A percentile compares a stretch with the other conserved stretches of the same genome.
Conservation (phyloP, 2,888 invertebrate species). For the Hecatera dysodea region DNA sequence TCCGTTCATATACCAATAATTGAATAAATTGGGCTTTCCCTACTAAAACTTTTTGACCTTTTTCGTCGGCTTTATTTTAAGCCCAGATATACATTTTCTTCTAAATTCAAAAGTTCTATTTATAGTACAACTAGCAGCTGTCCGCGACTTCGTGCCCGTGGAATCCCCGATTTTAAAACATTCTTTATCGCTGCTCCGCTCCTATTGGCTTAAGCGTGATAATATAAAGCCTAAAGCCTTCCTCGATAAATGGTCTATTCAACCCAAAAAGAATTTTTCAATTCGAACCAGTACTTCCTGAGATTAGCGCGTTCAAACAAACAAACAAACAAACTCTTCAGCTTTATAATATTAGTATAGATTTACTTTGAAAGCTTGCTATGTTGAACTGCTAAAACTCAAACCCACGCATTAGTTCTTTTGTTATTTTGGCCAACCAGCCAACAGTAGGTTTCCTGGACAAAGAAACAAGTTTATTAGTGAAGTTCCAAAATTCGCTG, state of each 20-base stretch:
- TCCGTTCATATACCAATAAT: slow-evolving; percentile 23
- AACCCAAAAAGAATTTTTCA: no score
- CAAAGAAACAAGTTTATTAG: no score
- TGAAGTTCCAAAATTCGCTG: not conserved
- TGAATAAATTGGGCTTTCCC: slow-evolving; percentile 24
- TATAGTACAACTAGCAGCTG: not conserved
- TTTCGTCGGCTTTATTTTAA: not conserved
- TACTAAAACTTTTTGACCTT: slow-evolving; percentile 18
- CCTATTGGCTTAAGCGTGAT: no score
- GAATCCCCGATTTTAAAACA: no score
- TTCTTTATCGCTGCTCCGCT: no score
- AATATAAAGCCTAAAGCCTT: no score
- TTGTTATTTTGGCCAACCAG: not conserved
- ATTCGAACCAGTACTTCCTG: no score
- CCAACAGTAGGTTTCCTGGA: not conserved
- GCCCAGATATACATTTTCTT: not conserved
- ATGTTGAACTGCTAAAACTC: not conserved
- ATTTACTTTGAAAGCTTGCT: not conserved
- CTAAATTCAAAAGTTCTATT: slow-evolving; percentile 13
- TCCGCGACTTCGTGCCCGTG: no score
- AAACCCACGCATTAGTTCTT: not conserved
- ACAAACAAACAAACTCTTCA: no score
- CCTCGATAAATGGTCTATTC: no score
- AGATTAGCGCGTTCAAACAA: no score
- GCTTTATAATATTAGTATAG: no score